These are phyloP conservation scores for Eulimnadia texana DNA, from an alignment of 1,140 invertebrate genomes.

Conservation along the genomic window DNA sequence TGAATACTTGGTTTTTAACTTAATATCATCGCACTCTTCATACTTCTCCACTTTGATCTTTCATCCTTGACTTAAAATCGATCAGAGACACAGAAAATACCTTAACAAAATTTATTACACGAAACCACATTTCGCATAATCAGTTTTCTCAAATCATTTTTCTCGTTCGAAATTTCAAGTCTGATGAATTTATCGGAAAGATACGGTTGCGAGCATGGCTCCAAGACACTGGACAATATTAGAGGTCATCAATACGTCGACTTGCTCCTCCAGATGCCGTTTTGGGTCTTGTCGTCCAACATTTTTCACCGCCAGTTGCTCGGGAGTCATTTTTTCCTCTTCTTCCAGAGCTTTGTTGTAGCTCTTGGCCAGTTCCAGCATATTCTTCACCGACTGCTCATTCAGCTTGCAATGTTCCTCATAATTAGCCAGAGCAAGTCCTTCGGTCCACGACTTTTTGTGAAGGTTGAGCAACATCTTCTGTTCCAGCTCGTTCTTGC, in stretches of 20 bases:
- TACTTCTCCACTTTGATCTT: no score
- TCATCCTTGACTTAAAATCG: no score
- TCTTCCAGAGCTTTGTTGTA: constrained; percentile 99
- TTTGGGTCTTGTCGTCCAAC: constrained; percentile 99
- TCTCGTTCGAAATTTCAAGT: no score
- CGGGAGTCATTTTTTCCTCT: constrained; percentile 99
- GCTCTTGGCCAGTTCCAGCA: constrained; percentile 93
- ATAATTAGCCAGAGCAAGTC: constrained; percentile 86
- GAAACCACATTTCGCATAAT: no score
- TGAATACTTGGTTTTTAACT: no score
- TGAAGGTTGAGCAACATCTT: constrained; percentile 98
- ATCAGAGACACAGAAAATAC: no score
- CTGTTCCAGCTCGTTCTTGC: constrained; percentile 97
- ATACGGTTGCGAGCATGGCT: constrained; percentile 95
- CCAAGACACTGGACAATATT: constrained; percentile 98
- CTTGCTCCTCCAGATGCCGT: constrained; percentile 96
- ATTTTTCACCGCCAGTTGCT: constrained; percentile 98
- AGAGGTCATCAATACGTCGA: constrained; percentile 89
- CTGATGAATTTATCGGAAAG: constrained; percentile 90
- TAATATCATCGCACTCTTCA: no score
- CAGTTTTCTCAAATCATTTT: no score
- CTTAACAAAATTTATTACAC: no score
- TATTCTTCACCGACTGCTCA: constrained; percentile 85
- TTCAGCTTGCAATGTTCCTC: constrained; percentile 81
- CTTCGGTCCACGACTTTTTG: constrained; percentile 99